Base-by-base conservation (phyloP, 2,888 invertebrate species). In the Timandra comae region DNA sequence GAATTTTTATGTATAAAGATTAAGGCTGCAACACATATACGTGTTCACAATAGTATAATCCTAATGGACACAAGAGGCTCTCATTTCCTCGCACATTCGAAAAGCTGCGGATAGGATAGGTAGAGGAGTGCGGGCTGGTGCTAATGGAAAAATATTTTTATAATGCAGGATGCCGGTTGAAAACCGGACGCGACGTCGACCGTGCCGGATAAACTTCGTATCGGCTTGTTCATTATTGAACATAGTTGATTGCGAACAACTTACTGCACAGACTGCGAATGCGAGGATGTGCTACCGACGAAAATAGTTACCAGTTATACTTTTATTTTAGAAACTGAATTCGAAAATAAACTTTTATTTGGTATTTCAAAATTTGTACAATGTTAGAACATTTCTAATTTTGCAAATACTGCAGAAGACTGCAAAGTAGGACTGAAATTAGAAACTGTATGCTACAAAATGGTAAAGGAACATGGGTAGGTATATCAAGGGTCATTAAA, bases 201-300 rank as follows among this genome's bases (percentile, higher is more conserved):
- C 46, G 43, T 36, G 35, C 56, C 60, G 61, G 65, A 63, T 56
- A 53, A 48, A 50, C 52, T 50, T 46, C 43, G 55, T 55, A 52
- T 51, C 57, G 52, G 55, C 44, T 16, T 55, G 54, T 64, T 62
- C 63, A 68, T 66, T 72, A 72, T 64, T 62, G 62, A 63, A 61
- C 57, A 56, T 56, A 60, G 60, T 64, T 56, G 57, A 56, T 56
- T 46, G 55, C 39, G 49, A 51, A 53, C 48, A 36, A 48, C 43
- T 53, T 48, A 38, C 43, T 52, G 34, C n/a, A n/a, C n/a, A n/a
- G n/a, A n/a, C n/a, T n/a, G n/a, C n/a, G 21, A 31, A 22, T 28
- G 30, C 31, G 35, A 31, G 32, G 9, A 38, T 23, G 29, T 26
- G 34, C 31, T n/a, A n/a, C n/a, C n/a, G n/a, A n/a, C n/a, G n/a